Evolutionary conservation across 1,140 invertebrate species (phyloP).

Genomic region (Drusus annulatus): DNA sequence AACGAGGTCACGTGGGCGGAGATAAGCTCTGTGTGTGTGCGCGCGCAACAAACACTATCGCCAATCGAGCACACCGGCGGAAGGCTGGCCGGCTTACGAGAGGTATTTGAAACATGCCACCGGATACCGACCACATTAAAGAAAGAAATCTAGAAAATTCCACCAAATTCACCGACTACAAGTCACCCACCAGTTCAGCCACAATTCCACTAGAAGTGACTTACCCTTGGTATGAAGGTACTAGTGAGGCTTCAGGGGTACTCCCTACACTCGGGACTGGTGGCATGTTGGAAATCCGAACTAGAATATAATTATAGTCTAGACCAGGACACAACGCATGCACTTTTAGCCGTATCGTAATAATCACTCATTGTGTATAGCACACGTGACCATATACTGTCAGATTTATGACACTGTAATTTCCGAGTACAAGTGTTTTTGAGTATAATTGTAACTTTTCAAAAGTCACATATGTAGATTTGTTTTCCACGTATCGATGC

Average conservation of each 20-base stretch:
- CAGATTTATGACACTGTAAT: slow-evolving; percentile 28
- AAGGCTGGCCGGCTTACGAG: slow-evolving; percentile 4
- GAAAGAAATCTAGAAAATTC: no score
- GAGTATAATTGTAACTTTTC: background rate
- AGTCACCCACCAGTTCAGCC: no score
- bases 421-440: slow-evolving; percentile 8
- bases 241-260: no score
- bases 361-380: background rate
- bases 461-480: background rate
- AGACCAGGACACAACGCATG: slow-evolving; percentile 18
- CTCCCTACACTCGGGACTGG: background rate
- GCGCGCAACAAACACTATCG: slow-evolving; percentile 21
- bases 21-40: slow-evolving; percentile 10
- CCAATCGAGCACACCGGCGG: slow-evolving; percentile 1
- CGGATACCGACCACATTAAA: background rate
- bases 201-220: no score
- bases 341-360: slow-evolving; percentile 42
- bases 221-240: no score
- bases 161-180: background rate
- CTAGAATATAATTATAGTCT: slow-evolving; percentile 1
- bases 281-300: background rate
- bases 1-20: slow-evolving; percentile 30
- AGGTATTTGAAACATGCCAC: slow-evolving; percentile 9
- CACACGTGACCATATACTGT: slow-evolving; percentile 19
- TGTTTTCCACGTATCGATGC: slow-evolving; percentile 4